Percentiles rank a stretch among this genome's conserved stretches.
phyloP scores from a whole-genome alignment of 2,113 vertebrate genomes.

The Callaeas wilsoni region DNA sequence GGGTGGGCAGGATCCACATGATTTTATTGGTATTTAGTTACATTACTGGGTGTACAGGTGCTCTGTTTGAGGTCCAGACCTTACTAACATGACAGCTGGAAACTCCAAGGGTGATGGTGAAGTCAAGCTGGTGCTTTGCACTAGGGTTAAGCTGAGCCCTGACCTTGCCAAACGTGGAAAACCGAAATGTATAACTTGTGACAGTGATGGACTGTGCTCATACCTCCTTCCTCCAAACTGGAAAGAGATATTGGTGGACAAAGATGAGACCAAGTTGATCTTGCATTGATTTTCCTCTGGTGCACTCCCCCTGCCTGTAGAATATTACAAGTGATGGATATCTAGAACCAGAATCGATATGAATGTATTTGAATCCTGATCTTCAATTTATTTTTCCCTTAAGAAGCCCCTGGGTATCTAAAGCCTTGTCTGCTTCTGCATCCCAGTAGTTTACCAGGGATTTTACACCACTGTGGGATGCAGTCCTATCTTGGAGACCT shows the following conservation, averaged over 20 bases:
- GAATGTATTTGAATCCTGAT: neutral
- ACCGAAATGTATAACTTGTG: neutral
- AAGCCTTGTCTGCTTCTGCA: neutral
- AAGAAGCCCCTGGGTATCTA: neutral
- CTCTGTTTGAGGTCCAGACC: neutral
- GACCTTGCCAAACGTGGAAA: neutral
- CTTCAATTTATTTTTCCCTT: neutral
- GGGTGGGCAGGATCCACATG: fast-evolving
- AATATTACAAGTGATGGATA: neutral
- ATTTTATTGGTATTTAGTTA: neutral
- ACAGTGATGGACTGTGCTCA: neutral
- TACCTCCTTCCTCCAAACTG: neutral
- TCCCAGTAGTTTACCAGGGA: neutral
- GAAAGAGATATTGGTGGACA: neutral
- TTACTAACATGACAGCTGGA: neutral
- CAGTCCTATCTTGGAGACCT: neutral
- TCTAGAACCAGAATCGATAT: neutral
- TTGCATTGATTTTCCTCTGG: neutral
- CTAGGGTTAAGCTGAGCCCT: neutral
- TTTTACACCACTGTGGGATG: neutral
- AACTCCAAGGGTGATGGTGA: neutral
- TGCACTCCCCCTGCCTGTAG: fast-evolving
- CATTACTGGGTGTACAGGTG: neutral
- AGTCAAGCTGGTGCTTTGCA: neutral
- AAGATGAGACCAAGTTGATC: neutral